These are phyloP conservation scores for Rhinolophus sinicus DNA, from an alignment of 2,113 vertebrate species.

Conservation along the genomic window DNA sequence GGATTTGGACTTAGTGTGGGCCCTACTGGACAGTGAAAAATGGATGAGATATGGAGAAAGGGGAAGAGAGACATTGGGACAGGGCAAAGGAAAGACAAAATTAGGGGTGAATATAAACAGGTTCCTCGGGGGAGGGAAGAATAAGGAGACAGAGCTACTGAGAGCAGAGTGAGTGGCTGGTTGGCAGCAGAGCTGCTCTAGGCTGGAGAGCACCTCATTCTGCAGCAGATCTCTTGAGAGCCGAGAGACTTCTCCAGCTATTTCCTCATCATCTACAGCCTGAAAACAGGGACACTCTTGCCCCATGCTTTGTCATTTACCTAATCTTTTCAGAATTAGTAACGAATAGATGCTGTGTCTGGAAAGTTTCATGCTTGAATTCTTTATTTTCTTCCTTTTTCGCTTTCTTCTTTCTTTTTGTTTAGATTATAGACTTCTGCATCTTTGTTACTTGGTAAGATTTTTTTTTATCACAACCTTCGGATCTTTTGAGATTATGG, in stretches of 20 bases:
- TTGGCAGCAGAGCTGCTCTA: background rate
- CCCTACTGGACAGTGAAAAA: background rate
- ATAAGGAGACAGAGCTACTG: background rate
- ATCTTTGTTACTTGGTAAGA: background rate
- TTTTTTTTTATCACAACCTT: conserved; percentile 56
- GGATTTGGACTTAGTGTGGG: background rate
- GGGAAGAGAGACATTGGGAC: background rate
- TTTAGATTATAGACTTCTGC: background rate
- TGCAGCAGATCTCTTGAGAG: background rate
- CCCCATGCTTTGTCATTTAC: background rate
- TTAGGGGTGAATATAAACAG: background rate
- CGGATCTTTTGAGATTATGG: conserved; percentile 35
- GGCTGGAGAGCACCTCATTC: background rate
- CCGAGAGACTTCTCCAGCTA: background rate
- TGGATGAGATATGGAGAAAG: background rate
- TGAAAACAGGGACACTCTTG: background rate
- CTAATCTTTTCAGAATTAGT: conserved; percentile 28
- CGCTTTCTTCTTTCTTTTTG: background rate
- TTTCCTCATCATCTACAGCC: background rate
- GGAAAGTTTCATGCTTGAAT: background rate
- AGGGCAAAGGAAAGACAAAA: background rate
- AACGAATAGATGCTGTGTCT: background rate
- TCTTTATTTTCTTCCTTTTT: background rate
- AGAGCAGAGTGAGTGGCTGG: background rate
- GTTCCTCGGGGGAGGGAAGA: background rate